Base-by-base conservation (phyloP, 2,888 invertebrate genomes). In the Eilema sororculum region DNA sequence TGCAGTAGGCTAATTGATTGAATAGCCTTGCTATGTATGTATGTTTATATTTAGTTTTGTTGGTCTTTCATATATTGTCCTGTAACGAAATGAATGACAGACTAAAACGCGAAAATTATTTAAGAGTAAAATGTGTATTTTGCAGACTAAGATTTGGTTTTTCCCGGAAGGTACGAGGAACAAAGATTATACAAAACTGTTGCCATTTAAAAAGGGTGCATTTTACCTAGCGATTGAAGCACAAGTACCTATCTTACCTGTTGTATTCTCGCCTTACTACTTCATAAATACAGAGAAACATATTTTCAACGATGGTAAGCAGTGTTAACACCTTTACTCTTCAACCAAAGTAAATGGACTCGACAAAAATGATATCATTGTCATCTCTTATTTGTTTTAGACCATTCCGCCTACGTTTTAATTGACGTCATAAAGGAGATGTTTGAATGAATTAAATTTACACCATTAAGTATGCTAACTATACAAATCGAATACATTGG, bases 91-190 rank as follows among this genome's bases (percentile, higher is more conserved):
- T 20, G 20, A 20, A 20, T 46, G 46, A 46, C 46, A 46, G 20
- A 46, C 5, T 46, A 20, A 20, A 46, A 20, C 12, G 46, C 12
- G 46, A 46, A 46, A 46, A 20, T 57, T 22, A 1, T 12, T n/a
- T 5, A 59, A 59, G 16, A 25, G 24, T 25, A 24, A 24, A 69
- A 59, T 66, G 58, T 60, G 69, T 81, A 79, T 67, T 91, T 93
- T 58, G 16, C 90, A 96, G 97, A 91, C 96, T 52, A 97, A 97
- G 85, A 91, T 97, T 67, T 97, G 96, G 96, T 89, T 97, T 68
- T 97, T 96, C 86, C 97, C 97, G 30, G 97, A 97, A 91, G 97
- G 97, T 57, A 97, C 97, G 0, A 91, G 97, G 63, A 96, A 96
- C 80, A 91, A 90, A 75, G 89, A 91, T 67, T 87, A 84, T 30